Base-by-base conservation (phyloP, 2,113 vertebrate genomes). In the Aramus guarauna region DNA sequence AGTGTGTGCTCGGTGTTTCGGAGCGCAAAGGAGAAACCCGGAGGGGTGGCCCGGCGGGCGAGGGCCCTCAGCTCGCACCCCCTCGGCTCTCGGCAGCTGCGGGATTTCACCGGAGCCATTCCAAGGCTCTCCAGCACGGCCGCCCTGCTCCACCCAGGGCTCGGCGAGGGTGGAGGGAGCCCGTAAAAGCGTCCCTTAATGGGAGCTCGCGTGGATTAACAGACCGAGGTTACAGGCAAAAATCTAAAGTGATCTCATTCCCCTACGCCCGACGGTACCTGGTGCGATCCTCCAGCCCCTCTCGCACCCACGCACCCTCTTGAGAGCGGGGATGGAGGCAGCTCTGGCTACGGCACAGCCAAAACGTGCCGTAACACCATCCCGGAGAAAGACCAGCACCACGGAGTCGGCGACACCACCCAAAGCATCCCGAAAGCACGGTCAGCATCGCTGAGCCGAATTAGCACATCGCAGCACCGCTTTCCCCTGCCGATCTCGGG, bases 121-220 rank as follows among this genome's bases (percentile, higher is more conserved):
- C 45, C 77, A 67, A 50, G n/a, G 73, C 66, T 81, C 73, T 67
- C 81, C n/a, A 7, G 85, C n/a, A 4, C 4, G 2, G 74, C 74
- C 6, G 12, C 76, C 88, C 90, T 41, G 89, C 97, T 90, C 95
- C 96, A 85, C 92, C 93, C 82, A 58, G 59, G 86, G 86, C 72
- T 84, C 6, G 2, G 36, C 11, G 32, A 41, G 74, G 47, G 66
- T 0, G n/a, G 67, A 68, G 45, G 39, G 73, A 85, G 39, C 73
- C 78, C 10, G 2, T 56, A 53, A 92, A 95, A 89, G 37, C 66
- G 73, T 91, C 75, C 45, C 90, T 77, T 55, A 79, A 56, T 5
- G 17, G 84, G 55, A 74, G 58, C 69, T 88, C 15, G 0, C 2
- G 0, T 4, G 78, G 91, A 94, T 77, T 56, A 74, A 52, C 34